phyloP scores from a whole-genome alignment of 2,888 invertebrate genomes.

The Lithophane ornitopus region DNA sequence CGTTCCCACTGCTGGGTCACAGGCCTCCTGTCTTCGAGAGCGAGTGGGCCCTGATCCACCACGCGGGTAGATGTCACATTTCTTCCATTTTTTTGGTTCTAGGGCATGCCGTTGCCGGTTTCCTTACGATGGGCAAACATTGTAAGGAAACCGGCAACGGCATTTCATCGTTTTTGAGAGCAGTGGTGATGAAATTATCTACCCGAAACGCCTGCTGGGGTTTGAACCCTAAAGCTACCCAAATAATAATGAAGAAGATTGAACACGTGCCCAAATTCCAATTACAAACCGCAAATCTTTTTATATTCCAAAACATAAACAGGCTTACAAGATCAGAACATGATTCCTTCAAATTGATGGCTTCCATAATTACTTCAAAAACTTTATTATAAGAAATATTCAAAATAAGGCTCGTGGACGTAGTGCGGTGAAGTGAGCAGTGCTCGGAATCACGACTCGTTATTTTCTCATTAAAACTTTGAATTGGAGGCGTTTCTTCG shows the following conservation, averaged over 20 bases:
- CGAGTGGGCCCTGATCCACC: too few species aligned
- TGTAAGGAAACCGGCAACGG: too few species aligned
- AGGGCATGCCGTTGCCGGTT: too few species aligned
- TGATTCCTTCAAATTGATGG: slow-evolving; percentile 51
- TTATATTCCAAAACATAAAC: slow-evolving; percentile 21
- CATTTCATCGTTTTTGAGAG: too few species aligned
- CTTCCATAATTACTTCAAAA: slow-evolving; percentile 64
- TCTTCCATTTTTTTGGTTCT: too few species aligned
- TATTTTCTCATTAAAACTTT: slow-evolving; percentile 89
- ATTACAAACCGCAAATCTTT: slow-evolving; percentile 24
- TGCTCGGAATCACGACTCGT: slow-evolving; percentile 79
- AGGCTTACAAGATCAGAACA: slow-evolving; percentile 59
- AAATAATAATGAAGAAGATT: not conserved
- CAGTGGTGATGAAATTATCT: too few species aligned
- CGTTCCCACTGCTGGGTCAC: too few species aligned
- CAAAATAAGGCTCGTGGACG: slow-evolving; percentile 60
- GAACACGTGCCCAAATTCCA: slow-evolving; percentile 9
- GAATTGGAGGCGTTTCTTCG: slow-evolving; percentile 81
- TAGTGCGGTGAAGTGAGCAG: slow-evolving; percentile 79
- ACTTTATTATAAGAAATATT: slow-evolving; percentile 62
- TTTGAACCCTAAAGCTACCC: not conserved
- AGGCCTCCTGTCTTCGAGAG: too few species aligned
- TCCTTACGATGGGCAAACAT: too few species aligned
- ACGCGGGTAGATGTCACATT: too few species aligned
- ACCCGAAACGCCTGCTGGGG: too few species aligned